Conservation (phyloP, 2,888 invertebrate genomes). For the Notodonta ziczac region DNA sequence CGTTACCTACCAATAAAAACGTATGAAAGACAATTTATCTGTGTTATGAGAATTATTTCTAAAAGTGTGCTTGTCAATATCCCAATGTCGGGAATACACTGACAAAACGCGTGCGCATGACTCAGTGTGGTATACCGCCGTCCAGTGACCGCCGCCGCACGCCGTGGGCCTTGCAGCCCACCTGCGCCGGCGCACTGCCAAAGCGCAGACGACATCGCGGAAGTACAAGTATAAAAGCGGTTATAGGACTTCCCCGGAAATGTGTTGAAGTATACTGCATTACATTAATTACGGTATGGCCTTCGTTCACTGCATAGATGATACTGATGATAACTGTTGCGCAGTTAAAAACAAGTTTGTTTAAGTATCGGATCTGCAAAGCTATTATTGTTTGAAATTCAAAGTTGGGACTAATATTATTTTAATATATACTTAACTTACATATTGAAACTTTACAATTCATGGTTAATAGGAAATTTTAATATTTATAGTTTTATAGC, state of each 20-base stretch:
- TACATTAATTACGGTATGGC: not conserved
- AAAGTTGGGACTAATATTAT: no score
- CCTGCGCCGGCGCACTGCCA: constrained; percentile 3
- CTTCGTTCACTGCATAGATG: no score
- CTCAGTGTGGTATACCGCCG: not conserved
- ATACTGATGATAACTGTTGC: no score
- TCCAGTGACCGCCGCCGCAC: not conserved
- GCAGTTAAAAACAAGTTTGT: no score
- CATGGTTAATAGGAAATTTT: no score
- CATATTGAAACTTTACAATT: no score
- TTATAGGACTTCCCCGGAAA: constrained; percentile 4
- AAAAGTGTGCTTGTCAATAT: not conserved
- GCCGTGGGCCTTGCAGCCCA: not conserved
- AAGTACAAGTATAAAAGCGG: not conserved
- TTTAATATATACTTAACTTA: no score
- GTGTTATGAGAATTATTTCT: no score
- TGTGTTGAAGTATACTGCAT: not conserved
- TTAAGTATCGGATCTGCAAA: no score
- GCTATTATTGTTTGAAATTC: no score
- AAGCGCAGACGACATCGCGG: not conserved
- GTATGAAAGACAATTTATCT: no score
- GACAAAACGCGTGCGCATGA: not conserved
- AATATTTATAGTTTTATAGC: no score
- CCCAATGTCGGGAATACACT: not conserved
- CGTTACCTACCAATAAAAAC: not conserved